These are phyloP conservation scores for Catajapyx aquilonaris DNA, from an alignment of 1,140 invertebrate genomes.

Conservation along the genomic window DNA sequence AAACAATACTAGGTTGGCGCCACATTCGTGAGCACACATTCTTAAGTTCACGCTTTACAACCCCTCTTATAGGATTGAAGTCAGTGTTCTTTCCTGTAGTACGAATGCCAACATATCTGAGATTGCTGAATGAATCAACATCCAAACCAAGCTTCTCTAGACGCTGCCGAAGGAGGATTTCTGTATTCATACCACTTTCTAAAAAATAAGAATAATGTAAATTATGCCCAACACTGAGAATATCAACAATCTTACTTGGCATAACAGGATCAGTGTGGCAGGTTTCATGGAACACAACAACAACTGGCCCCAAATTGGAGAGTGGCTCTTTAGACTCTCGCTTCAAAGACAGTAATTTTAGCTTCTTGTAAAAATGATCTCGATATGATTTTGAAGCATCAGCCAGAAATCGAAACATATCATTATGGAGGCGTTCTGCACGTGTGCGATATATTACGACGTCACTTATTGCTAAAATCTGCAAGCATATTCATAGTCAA, in stretches of 20 bases:
- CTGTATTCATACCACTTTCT: conserved; percentile 34
- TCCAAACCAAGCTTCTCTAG: conserved; percentile 38
- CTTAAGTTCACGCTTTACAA: conserved; percentile 32
- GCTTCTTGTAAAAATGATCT: conserved; percentile 44
- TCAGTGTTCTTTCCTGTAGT: conserved; percentile 28
- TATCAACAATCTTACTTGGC: not conserved
- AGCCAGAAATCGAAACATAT: conserved; percentile 60
- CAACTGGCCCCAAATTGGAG: conserved; percentile 41
- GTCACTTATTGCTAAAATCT: conserved; percentile 56
- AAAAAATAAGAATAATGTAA: conserved; percentile 8
- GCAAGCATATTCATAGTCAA: conserved; percentile 7
- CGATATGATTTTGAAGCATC: conserved; percentile 52
- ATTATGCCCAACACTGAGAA: not conserved
- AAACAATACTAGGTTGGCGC: conserved; percentile 39
- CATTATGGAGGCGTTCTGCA: conserved; percentile 50
- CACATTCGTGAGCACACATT: conserved; percentile 45
- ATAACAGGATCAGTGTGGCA: conserved; percentile 34
- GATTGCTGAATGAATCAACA: conserved; percentile 47
- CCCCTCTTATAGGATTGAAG: conserved; percentile 27
- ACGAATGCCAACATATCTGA: conserved; percentile 45
- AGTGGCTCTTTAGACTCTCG: conserved; percentile 25
- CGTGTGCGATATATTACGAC: conserved; percentile 59
- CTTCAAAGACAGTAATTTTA: conserved; percentile 31
- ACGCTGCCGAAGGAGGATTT: conserved; percentile 37
- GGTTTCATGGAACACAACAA: conserved; percentile 67